Base-by-base conservation (phyloP, 2,888 invertebrate species). In the Eupithecia subfuscata region DNA sequence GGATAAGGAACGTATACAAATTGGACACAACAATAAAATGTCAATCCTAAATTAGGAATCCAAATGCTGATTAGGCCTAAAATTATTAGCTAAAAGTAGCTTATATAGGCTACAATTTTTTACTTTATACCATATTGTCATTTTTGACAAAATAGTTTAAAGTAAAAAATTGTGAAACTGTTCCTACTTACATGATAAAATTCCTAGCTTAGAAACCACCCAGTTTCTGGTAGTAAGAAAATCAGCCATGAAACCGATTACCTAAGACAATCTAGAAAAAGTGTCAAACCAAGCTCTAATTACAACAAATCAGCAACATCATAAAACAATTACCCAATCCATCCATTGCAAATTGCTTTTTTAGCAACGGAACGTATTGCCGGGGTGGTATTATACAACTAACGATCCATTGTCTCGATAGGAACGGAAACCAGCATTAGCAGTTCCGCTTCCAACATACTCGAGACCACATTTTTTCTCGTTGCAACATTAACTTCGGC, bases 391-490 rank as follows among this genome's bases (percentile, higher is more conserved):
- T 82, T 86, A 87, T 83, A 84, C 82, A 84, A 84, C 81, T 85
- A 89, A 89, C 82, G 86, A 88, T 77, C 88, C 79, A 88, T 88
- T 88, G 88, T 88, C 80, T 84, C 68, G 78, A 80, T 81, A 81
- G 85, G 78, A 86, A 83, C 87, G 86, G 88, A 88, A 85, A 84
- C 52, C 65, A 60, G 22, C 69, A 87, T 88, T 92, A 67, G 30
- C 63, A 87, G 89, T 92, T 93, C 93, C 93, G 91, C 86, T 89
- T 89, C 86, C 84, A 86, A 84, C 84, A 82, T 80, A 82, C 69
- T 52, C 56, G 63, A 45, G 22, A 82, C 83, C 85, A 81, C 81
- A 84, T 82, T 84, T 82, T 85, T 80, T 83, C 80, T 83, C 80
- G 82, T 83, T 80, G 78, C 82, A 82, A 80, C 80, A 81, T 84